Conservation (phyloP, 2,888 invertebrate genomes). For the Lithophane socia region DNA sequence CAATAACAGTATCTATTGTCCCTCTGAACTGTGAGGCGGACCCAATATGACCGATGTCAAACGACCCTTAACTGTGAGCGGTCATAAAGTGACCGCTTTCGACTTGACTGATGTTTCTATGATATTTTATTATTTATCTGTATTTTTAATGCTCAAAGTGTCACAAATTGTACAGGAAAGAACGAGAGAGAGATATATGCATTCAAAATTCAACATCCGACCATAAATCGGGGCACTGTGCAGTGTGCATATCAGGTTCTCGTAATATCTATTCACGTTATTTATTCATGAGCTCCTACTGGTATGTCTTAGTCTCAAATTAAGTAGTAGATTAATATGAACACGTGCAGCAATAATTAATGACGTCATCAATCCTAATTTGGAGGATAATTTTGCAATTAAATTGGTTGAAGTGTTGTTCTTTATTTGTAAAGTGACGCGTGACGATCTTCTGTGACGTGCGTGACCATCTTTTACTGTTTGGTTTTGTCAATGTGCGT, state of each 20-base stretch:
- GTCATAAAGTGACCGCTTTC: no score
- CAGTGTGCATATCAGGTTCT: no score
- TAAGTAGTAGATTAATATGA: background rate
- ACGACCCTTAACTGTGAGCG: no score
- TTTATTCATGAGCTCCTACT: background rate
- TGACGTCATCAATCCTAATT: background rate
- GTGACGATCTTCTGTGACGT: background rate
- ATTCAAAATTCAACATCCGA: no score
- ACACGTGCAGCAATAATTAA: background rate
- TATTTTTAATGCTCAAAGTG: no score
- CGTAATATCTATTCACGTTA: background rate
- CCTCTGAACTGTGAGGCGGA: no score
- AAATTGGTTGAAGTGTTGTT: background rate
- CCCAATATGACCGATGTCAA: no score
- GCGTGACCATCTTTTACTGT: background rate
- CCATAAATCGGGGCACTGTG: no score
- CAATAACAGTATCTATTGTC: background rate
- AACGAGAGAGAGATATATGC: no score
- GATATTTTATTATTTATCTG: no score
- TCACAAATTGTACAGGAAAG: no score
- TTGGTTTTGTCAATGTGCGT: background rate
- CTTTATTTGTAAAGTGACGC: background rate
- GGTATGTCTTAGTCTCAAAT: background rate
- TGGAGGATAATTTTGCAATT: constrained; percentile 15
- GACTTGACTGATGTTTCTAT: no score